A percentile compares a stretch with the other conserved stretches of the same genome.
These are phyloP conservation scores for Aegypius monachus DNA, from an alignment of 2,113 vertebrate species.

Conservation along the genomic window DNA sequence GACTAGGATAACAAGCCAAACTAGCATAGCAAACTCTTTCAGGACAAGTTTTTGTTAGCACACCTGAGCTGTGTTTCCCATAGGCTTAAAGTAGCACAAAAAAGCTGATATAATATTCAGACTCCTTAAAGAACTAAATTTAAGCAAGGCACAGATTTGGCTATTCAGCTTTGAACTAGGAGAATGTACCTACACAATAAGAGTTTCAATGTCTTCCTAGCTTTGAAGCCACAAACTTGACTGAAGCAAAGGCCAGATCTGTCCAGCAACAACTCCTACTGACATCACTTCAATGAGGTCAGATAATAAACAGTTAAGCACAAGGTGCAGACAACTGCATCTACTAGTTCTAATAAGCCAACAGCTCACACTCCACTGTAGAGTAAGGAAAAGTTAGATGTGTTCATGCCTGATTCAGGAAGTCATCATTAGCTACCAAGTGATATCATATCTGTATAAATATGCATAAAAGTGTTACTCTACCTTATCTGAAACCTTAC, in stretches of 20 bases:
- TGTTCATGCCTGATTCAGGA: background rate
- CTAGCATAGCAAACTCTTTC: background rate
- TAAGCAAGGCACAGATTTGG: background rate
- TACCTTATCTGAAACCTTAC: background rate
- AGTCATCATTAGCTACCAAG: background rate
- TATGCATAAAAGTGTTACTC: background rate
- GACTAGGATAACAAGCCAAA: background rate
- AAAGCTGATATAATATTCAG: background rate
- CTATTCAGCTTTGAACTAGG: background rate
- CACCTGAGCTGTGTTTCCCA: background rate
- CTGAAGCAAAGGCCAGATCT: background rate
- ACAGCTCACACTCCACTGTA: background rate
- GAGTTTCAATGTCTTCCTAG: background rate
- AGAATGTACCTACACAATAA: background rate
- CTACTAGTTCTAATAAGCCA: background rate
- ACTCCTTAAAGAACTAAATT: background rate
- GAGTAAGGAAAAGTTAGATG: background rate
- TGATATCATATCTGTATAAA: background rate
- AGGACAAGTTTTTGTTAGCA: background rate
- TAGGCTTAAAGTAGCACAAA: background rate
- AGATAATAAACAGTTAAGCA: background rate
- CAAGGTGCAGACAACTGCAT: background rate
- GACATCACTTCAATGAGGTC: background rate
- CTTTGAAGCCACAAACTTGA: background rate
- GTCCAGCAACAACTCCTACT: background rate